A percentile compares a stretch with the other conserved stretches of the same genome.
Conservation (phyloP, 1,140 invertebrate genomes). For the Maniola jurtina region DNA sequence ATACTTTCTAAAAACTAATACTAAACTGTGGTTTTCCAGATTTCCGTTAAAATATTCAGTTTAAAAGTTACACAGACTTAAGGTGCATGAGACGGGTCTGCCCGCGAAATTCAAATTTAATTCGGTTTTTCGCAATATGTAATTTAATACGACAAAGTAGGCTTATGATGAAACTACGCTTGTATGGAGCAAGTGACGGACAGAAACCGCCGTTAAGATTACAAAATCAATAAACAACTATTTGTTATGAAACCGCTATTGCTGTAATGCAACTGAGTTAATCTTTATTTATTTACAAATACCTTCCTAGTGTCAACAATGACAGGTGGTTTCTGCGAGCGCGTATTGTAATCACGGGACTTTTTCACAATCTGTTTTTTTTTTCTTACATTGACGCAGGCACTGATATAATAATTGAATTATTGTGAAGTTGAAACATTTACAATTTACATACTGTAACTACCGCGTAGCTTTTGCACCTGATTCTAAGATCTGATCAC, state of each 20-base stretch:
- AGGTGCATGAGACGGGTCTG: too few relatives aligned
- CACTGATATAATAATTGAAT: neutral
- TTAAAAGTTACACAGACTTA: too few relatives aligned
- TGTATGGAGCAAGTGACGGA: too few relatives aligned
- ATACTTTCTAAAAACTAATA: too few relatives aligned
- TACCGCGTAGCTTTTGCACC: neutral
- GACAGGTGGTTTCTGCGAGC: conserved; percentile 22
- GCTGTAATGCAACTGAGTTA: conserved; percentile 32
- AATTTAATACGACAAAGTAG: too few relatives aligned
- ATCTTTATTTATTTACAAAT: conserved; percentile 36
- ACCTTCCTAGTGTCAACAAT: conserved; percentile 27
- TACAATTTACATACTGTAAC: neutral
- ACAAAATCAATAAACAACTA: conserved; percentile 42
- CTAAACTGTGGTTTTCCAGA: too few relatives aligned
- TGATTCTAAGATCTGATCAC: too few relatives aligned
- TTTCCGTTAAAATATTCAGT: too few relatives aligned
- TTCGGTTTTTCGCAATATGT: too few relatives aligned
- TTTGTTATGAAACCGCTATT: conserved; percentile 36
- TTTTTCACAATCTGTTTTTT: conserved; percentile 7
- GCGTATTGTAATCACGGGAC: conserved; percentile 10
- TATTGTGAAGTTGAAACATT: neutral
- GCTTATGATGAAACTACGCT: too few relatives aligned
- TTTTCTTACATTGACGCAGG: neutral
- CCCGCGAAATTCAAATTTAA: too few relatives aligned
- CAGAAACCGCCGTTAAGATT: conserved; percentile 19